Percentiles rank a stretch among this genome's conserved stretches.
phyloP scores from a whole-genome alignment of 2,797 vertebrate species.

The Choloepus didactylus region DNA sequence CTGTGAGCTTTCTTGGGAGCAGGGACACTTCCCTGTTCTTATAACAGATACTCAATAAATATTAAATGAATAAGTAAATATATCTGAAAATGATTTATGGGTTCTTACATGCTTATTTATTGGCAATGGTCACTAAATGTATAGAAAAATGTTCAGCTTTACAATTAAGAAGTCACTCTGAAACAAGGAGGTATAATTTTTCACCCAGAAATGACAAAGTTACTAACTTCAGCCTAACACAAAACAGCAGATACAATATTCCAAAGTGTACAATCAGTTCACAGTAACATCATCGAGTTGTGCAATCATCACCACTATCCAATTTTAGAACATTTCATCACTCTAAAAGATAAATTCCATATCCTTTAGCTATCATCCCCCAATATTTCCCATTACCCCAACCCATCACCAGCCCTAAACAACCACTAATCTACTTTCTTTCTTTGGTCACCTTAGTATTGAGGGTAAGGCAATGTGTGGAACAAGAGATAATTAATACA shows the following conservation, averaged over 20 bases:
- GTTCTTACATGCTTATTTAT: neutral
- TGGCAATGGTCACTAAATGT: neutral
- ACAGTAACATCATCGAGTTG: neutral
- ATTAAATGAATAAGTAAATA: neutral
- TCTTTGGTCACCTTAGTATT: neutral
- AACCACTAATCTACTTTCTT: constrained; percentile 23
- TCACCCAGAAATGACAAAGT: constrained; percentile 44
- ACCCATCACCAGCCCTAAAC: neutral
- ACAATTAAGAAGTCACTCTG: constrained; percentile 26
- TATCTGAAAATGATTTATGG: constrained; percentile 41
- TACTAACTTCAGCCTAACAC: neutral
- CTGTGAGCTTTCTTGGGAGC: constrained; percentile 33
- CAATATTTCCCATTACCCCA: neutral
- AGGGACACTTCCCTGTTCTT: neutral
- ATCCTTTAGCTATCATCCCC: neutral
- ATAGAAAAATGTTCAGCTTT: neutral
- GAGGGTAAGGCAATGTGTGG: neutral
- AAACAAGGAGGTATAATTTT: constrained; percentile 48
- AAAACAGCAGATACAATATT: too few species aligned
- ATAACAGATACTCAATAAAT: neutral
- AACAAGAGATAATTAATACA: neutral
- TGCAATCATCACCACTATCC: neutral
- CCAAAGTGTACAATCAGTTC: too few species aligned
- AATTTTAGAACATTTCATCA: constrained; percentile 18
- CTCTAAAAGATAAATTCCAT: neutral